Evolutionary conservation across 2,113 vertebrate genomes (phyloP), one percentile per base, ranked within the genome.

Genomic region (Pseudolaguvia tuberculata): DNA sequence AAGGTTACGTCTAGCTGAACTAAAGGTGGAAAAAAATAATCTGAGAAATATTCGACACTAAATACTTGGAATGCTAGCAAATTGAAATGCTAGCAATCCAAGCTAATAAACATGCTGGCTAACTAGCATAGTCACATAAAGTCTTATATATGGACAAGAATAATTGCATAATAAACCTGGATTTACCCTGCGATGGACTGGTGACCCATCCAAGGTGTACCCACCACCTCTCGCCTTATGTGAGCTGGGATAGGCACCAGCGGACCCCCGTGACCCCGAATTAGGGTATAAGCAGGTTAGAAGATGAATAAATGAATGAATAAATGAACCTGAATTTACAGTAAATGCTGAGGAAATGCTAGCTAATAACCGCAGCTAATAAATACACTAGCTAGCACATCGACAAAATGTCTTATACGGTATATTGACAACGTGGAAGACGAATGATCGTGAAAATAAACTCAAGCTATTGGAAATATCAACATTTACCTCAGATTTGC

Each of bases 1-100:
- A 23, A 57, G 73, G 63, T 75, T 75, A 57, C 56, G 61, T 47
- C 48, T 42, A n/a, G 29, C 57, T 73, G 21, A 62, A 62, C 72
- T 13, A 17, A 56, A 47, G 23, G 4, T 4, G n/a, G 35, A 53
- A 15, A 65, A 23, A 47, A 65, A 42, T 3, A 35, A 35, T 15
- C 20, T 21, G 31, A 63, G 10, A 61, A 35, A 35, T 35, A 4
- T 35, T 35, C 31, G n/a, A n/a, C n/a, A n/a, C n/a, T n/a, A n/a
- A n/a, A n/a, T n/a, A n/a, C n/a, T 57, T 18, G 18, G 17, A 15
- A 25, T 31, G 56, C 17, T 31, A 27, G 9, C 0, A 5, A 42
- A 62, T n/a, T n/a, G n/a, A 62, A 21, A 39, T 45, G 62, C 62
- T 47, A 25, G 14, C 15, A 25, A 15, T 4, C 21, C 15, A 10